These are phyloP conservation scores for Azorinus chamasolen DNA, from an alignment of 2,888 invertebrate species.

Conservation along the genomic window DNA sequence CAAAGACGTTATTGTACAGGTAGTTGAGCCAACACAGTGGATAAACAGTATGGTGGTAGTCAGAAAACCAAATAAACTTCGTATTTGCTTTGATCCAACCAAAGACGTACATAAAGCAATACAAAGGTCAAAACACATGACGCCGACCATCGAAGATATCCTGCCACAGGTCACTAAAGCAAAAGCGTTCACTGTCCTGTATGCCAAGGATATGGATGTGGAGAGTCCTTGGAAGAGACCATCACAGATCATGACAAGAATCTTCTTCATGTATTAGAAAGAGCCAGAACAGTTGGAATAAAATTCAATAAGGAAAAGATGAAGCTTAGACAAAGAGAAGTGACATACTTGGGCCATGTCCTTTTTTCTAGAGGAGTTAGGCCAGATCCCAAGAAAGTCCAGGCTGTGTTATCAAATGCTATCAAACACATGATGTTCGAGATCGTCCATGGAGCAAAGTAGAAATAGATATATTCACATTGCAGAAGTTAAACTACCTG, in stretches of 20 bases:
- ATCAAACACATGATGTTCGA: too few species aligned
- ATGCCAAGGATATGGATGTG: conserved; percentile 52
- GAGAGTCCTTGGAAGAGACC: conserved; percentile 46
- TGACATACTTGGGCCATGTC: conserved; percentile 58
- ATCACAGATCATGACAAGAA: conserved; percentile 52
- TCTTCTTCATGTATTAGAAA: conserved; percentile 34
- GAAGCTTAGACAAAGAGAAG: conserved; percentile 39
- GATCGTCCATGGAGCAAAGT: too few species aligned
- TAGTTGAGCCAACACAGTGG: too few species aligned
- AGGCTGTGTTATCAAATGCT: too few species aligned
- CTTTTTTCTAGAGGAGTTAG: conserved; percentile 47
- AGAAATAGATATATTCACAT: too few species aligned
- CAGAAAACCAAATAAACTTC: conserved; percentile 18
- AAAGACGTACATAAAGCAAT: conserved; percentile 61
- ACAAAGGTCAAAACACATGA: conserved; percentile 43
- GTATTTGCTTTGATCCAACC: conserved; percentile 57
- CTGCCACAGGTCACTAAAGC: conserved; percentile 56
- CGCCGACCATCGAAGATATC: conserved; percentile 64
- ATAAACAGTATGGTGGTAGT: conserved; percentile 34
- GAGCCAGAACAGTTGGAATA: too few species aligned
- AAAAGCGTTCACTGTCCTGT: conserved; percentile 58
- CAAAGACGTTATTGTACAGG: too few species aligned
- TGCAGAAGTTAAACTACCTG: too few species aligned
- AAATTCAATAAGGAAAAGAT: conserved; percentile 53
- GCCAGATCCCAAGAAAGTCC: conserved; percentile 51